These are phyloP conservation scores for Ascaphus truei DNA, from an alignment of 2,113 vertebrate genomes.

Conservation along the genomic window DNA sequence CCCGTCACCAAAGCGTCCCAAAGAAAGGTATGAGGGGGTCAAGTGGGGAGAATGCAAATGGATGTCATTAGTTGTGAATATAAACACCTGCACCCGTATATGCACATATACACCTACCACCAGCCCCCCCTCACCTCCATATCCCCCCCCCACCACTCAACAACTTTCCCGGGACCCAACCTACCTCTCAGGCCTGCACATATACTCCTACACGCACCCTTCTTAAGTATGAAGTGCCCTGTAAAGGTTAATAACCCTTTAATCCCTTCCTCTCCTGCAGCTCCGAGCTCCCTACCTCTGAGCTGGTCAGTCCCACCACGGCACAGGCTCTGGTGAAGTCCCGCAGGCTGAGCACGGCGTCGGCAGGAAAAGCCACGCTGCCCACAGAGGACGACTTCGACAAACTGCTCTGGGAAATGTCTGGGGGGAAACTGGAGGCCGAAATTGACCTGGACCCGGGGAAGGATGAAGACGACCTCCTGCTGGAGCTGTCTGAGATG, in stretches of 20 bases:
- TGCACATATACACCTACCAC: too few species aligned
- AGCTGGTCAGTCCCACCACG: constrained; percentile 40
- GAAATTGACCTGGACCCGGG: constrained; percentile 80
- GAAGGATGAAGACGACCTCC: constrained; percentile 86
- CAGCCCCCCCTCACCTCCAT: too few species aligned
- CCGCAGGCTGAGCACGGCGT: constrained; percentile 61
- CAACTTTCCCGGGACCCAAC: too few species aligned
- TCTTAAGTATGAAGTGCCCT: too few species aligned
- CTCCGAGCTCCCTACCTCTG: constrained; percentile 20
- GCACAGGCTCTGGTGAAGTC: constrained; percentile 46
- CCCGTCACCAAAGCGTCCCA: background rate
- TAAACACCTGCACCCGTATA: too few species aligned
- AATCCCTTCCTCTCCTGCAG: constrained; percentile 34
- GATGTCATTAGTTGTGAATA: too few species aligned
- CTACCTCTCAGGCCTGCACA: too few species aligned
- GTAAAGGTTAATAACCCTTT: too few species aligned
- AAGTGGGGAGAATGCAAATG: background rate
- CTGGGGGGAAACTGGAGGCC: constrained; percentile 79
- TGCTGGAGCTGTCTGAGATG: constrained; percentile 93
- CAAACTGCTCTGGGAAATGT: constrained; percentile 88
- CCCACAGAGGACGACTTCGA: constrained; percentile 85
- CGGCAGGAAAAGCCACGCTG: constrained; percentile 48
- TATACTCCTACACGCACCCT: too few species aligned
- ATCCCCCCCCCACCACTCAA: too few species aligned
- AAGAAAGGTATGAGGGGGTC: background rate